phyloP scores from a whole-genome alignment of 2,797 vertebrate species.

The Gallirallus australis region DNA sequence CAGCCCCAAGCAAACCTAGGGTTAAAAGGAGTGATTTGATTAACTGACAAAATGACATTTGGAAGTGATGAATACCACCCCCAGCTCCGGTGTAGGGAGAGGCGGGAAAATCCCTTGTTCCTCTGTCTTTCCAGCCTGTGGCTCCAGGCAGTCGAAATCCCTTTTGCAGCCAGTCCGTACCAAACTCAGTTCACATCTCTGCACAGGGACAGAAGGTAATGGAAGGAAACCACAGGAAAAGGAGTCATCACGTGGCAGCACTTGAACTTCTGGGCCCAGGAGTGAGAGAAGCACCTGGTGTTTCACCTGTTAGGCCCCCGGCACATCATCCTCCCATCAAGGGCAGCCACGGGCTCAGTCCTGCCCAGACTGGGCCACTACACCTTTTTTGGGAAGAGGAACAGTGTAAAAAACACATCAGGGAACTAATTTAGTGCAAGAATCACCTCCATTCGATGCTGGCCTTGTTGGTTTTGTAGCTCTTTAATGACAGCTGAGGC shows the following conservation, averaged over 20 bases:
- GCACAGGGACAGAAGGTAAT: not conserved
- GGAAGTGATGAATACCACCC: not conserved
- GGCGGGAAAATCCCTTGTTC: not conserved
- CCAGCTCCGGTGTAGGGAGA: accelerated
- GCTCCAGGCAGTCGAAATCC: not conserved
- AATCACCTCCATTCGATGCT: not conserved
- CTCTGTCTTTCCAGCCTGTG: not conserved
- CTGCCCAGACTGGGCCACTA: not conserved
- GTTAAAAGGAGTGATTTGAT: not conserved
- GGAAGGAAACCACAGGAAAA: not conserved
- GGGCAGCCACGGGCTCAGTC: not conserved
- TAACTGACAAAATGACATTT: not conserved
- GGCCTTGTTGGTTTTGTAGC: not conserved
- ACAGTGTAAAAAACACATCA: not conserved
- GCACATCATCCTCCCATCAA: not conserved
- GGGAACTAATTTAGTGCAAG: not conserved
- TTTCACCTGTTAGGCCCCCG: not conserved
- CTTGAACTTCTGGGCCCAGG: not conserved
- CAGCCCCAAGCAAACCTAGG: not conserved
- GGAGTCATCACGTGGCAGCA: accelerated
- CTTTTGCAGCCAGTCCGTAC: not conserved
- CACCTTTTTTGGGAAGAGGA: not conserved
- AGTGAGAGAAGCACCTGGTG: not conserved
- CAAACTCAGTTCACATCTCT: not conserved
- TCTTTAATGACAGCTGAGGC: not conserved